A percentile compares a stretch with the other conserved stretches of the same genome.
Conservation (phyloP, 2,888 invertebrate species). For the Horisme vitalbata region DNA sequence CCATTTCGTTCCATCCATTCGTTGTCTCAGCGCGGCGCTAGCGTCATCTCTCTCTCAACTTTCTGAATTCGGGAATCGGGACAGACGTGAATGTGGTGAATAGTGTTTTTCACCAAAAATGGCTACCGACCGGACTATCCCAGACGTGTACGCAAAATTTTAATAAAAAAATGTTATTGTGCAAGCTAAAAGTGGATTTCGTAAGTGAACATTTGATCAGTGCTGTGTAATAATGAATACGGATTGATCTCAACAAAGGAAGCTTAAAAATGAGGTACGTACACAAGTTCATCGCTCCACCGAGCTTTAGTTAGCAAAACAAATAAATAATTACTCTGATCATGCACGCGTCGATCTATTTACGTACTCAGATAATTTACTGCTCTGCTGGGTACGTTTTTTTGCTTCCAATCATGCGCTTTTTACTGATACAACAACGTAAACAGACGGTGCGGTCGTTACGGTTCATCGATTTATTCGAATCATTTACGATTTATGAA, state of each 20-base stretch:
- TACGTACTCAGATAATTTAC: slow-evolving; percentile 61
- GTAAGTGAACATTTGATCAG: slow-evolving; percentile 78
- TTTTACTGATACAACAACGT: slow-evolving; percentile 57
- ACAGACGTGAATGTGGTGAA: no score
- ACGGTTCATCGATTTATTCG: slow-evolving; percentile 70
- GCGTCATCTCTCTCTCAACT: slow-evolving; percentile 68
- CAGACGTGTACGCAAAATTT: slow-evolving; percentile 61
- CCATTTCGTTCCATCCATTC: slow-evolving; percentile 62
- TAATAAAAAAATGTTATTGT: slow-evolving; percentile 66
- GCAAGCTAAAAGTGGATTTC: slow-evolving; percentile 76
- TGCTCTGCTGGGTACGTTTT: slow-evolving; percentile 52
- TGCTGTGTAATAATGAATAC: slow-evolving; percentile 76
- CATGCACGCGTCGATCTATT: slow-evolving; percentile 66
- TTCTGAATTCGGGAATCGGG: slow-evolving; percentile 69
- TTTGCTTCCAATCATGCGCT: slow-evolving; percentile 47
- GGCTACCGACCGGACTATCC: slow-evolving; percentile 66
- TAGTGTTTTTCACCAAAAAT: slow-evolving; percentile 76
- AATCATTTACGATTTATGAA: slow-evolving; percentile 72
- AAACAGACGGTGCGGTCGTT: slow-evolving; percentile 65
- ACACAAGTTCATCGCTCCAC: slow-evolving; percentile 65
- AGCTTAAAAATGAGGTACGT: slow-evolving; percentile 79
- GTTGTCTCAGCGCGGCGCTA: slow-evolving; percentile 63
- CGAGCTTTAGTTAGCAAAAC: slow-evolving; percentile 75
- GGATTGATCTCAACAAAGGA: slow-evolving; percentile 79
- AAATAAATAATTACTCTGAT: slow-evolving; percentile 73